Percentiles rank a stretch among this genome's conserved stretches.
phyloP scores from a whole-genome alignment of 2,888 invertebrate genomes.

The Odontomyia ornata region DNA sequence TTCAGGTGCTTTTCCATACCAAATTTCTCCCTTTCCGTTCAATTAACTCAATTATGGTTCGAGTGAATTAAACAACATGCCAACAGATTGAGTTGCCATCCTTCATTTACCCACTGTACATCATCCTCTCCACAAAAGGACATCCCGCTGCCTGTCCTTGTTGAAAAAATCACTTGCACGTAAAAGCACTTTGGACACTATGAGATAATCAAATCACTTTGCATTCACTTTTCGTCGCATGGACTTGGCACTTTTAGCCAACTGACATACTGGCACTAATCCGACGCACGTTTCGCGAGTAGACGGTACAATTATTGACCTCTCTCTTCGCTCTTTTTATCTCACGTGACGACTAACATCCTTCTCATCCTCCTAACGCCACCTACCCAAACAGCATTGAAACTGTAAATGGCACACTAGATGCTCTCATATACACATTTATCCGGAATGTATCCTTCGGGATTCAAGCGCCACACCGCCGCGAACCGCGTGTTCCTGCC shows the following conservation, averaged over 20 bases:
- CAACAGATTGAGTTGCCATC: too few species aligned
- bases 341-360: not conserved
- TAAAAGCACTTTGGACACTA: constrained; percentile 14
- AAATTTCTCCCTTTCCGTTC: too few species aligned
- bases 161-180: constrained; percentile 2
- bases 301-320: not conserved
- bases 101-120: too few species aligned
- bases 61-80: too few species aligned
- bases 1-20: too few species aligned
- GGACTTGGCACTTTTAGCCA: not conserved
- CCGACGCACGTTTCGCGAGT: not conserved
- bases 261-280: constrained; percentile 36
- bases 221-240: constrained; percentile 11
- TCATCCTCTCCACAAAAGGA: not conserved
- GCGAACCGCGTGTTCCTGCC: constrained; percentile 11
- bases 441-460: not conserved
- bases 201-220: constrained; percentile 18
- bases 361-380: not conserved
- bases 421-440: too few species aligned
- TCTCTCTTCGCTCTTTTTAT: not conserved
- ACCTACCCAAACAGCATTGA: not conserved
- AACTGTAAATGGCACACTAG: too few species aligned
- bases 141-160: not conserved
- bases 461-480: not conserved
- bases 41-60: too few species aligned